These are phyloP conservation scores for Pongo pygmaeus DNA, from an alignment of 2,113 vertebrate species.

Conservation along the genomic window DNA sequence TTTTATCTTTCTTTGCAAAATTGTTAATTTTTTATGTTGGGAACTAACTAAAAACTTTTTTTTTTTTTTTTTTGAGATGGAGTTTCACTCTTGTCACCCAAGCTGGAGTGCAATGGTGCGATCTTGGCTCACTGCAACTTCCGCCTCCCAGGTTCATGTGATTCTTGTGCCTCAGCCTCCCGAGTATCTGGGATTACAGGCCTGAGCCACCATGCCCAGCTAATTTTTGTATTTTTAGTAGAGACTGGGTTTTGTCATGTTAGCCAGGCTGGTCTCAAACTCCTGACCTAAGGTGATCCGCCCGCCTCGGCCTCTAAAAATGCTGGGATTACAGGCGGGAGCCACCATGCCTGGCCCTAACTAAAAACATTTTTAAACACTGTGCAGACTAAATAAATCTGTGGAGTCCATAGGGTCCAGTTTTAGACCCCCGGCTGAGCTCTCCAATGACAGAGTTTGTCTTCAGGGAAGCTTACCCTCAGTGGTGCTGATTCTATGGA, in stretches of 20 bases:
- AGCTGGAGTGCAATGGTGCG: rapidly evolving
- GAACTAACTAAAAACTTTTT: neutral
- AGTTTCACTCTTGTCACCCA: neutral
- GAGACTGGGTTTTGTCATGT: neutral
- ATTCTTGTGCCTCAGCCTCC: neutral
- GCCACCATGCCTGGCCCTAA: neutral
- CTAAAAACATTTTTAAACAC: constrained; percentile 13
- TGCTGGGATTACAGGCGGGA: neutral
- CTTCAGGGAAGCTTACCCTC: neutral
- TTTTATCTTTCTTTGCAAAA: constrained; percentile 8
- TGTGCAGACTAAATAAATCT: neutral
- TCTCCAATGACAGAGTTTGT: neutral
- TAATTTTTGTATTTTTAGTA: neutral
- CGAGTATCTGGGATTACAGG: neutral
- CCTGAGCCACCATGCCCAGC: neutral
- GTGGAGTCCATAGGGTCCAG: too few relatives aligned
- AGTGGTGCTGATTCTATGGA: neutral
- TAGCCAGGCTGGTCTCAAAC: neutral
- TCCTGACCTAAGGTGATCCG: neutral
- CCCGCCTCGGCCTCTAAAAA: neutral
- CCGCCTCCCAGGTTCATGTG: neutral
- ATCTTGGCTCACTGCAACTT: neutral
- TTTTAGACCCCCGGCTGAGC: neutral
- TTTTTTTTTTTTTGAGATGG: neutral
- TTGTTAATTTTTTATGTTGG: neutral